Base-by-base conservation (phyloP, 2,888 invertebrate genomes). In the Stenurella melanura region DNA sequence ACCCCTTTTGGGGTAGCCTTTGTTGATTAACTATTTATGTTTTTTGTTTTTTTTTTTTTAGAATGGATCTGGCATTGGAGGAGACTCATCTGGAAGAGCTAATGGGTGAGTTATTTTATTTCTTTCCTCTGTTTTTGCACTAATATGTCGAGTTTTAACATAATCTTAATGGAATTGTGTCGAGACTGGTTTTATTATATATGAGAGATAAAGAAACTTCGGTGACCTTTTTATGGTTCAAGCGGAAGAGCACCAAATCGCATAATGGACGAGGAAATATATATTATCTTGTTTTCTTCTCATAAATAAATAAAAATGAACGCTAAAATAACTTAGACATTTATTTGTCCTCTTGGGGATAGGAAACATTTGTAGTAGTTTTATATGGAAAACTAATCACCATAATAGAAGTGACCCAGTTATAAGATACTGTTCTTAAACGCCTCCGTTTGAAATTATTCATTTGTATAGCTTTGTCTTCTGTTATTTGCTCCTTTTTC, bases 61-160 rank as follows among this genome's bases (percentile, higher is more conserved):
- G 96, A 96, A 96, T 93, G 96, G 96, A 82, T 93, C 94, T 84
- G 95, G 94, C 74, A 92, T 94, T 80, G 95, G 94, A 79, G 94
- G 94, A 77, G 96, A 96, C 84, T 93, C 95, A 82, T 93, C 93
- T 68, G 94, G 95, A 79, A 92, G 96, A 80, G 93, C 94, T 69
- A 96, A 96, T 93, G 96, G 96, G 72, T 72, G n/a, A 72, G 72
- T 60, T 58, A 34, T 15, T 38, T 50, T 50, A 18, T 50, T 15
- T 26, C 7, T 12, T 66, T 19, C 17, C n/a, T 34, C 7, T 34
- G 30, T 34, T 34, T 34, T 34, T 34, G 30, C 9, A 34, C 7
- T 9, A 9, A 6, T 34, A 63, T n/a, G 2, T 42, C 11, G 15
- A 12, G 42, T 42, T 42, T 42, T 42, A n/a, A 11, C 15, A 12